Percentiles rank a stretch among this genome's conserved stretches.
Evolutionary conservation across 2,797 vertebrate genomes (phyloP).

Genomic region (Rhynchonycteris naso): DNA sequence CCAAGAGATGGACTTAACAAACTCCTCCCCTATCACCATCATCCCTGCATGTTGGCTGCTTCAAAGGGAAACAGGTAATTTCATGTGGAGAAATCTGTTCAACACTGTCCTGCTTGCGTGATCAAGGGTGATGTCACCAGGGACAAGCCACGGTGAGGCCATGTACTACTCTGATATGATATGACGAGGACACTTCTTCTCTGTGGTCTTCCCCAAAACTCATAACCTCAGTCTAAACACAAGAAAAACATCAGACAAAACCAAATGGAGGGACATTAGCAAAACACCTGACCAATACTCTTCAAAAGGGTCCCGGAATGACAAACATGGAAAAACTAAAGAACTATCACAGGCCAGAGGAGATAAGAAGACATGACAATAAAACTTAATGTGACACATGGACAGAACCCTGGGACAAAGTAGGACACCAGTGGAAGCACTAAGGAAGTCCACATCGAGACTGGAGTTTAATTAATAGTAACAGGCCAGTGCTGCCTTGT

Average conservation of each 20-base stretch:
- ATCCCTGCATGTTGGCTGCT: neutral
- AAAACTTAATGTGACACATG: neutral
- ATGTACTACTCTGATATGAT: accelerated
- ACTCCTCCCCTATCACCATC: neutral
- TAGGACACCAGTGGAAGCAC: neutral
- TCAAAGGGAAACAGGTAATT: neutral
- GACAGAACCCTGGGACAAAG: neutral
- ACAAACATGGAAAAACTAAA: neutral
- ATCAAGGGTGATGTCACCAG: neutral
- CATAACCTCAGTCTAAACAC: neutral
- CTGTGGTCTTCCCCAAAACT: neutral
- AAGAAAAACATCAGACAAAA: neutral
- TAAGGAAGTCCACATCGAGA: neutral
- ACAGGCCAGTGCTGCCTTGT: neutral
- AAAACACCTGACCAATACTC: neutral
- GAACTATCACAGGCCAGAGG: neutral
- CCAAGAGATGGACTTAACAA: neutral
- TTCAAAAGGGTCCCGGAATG: neutral
- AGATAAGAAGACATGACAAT: neutral
- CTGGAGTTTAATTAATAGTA: neutral
- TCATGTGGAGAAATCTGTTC: neutral
- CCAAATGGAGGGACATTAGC: neutral
- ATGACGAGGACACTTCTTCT: neutral
- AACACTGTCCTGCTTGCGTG: neutral
- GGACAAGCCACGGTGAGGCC: neutral